Percentiles rank a stretch among this genome's conserved stretches.
Evolutionary conservation across 2,113 vertebrate genomes (phyloP).

Genomic region (Pelusios castaneus): DNA sequence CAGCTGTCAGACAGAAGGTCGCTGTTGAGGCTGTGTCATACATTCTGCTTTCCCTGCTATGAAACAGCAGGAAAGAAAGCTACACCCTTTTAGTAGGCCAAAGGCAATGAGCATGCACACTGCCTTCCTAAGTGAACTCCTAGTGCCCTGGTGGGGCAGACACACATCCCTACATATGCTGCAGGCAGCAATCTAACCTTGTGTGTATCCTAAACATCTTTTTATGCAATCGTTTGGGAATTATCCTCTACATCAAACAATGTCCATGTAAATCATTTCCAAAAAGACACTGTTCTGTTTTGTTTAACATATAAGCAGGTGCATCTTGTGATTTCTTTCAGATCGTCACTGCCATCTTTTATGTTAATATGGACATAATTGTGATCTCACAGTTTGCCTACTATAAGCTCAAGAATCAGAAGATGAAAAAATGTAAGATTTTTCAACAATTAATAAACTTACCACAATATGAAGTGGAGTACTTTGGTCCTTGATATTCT

Average conservation of each 20-base stretch:
- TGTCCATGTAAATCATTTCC: not conserved
- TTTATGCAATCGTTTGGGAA: not conserved
- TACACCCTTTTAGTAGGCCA: fast-evolving
- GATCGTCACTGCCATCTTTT: conserved; percentile 75
- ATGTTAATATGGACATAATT: conserved; percentile 72
- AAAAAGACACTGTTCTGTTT: not conserved
- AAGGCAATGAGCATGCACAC: not conserved
- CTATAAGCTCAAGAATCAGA: conserved; percentile 78
- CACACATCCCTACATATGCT: not conserved
- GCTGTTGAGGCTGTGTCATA: not conserved
- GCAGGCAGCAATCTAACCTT: not conserved
- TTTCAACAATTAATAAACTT: not conserved
- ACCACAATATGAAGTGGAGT: not conserved
- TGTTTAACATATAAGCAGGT: not conserved
- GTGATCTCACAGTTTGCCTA: conserved; percentile 76
- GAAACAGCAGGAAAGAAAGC: not conserved
- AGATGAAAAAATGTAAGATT: conserved; percentile 68
- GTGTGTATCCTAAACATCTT: not conserved
- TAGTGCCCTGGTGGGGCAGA: not conserved
- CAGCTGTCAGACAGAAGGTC: not conserved
- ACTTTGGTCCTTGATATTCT: not conserved
- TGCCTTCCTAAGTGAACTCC: not conserved
- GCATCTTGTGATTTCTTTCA: conserved; percentile 38
- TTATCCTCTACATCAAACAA: not conserved
- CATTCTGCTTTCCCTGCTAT: fast-evolving